Conservation (phyloP, 2,113 vertebrate genomes). For the Aptenodytes forsteri region DNA sequence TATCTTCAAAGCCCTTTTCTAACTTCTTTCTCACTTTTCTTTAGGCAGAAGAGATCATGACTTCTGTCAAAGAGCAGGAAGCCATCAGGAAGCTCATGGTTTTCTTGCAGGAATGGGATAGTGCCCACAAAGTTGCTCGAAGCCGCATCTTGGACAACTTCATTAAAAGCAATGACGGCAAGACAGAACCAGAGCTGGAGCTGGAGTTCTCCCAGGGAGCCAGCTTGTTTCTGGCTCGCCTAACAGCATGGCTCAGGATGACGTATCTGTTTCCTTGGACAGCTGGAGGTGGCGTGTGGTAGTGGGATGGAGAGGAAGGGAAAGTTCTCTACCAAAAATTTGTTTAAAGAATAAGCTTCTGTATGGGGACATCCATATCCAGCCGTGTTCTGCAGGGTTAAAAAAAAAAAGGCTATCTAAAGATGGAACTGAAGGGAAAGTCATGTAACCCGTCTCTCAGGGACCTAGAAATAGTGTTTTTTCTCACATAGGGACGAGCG, state of each 20-base stretch:
- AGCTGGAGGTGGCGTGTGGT: not conserved
- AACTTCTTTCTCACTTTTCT: not conserved
- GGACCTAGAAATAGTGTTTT: not conserved
- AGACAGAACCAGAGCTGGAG: conserved; percentile 82
- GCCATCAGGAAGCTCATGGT: conserved; percentile 72
- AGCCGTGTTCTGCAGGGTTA: not conserved
- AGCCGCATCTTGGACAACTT: conserved; percentile 77
- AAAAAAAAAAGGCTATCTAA: not conserved
- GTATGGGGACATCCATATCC: not conserved
- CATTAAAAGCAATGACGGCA: conserved; percentile 73
- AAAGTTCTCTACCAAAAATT: not conserved
- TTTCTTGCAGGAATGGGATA: conserved; percentile 86
- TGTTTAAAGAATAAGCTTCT: not conserved
- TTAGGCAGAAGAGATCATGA: conserved; percentile 61
- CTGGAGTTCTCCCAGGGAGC: conserved; percentile 81
- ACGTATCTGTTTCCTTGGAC: conserved; percentile 76
- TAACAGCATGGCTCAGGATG: conserved; percentile 83
- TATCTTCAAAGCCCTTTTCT: not conserved
- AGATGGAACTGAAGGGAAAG: not conserved
- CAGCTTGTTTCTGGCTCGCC: conserved; percentile 84
- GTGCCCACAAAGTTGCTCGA: conserved; percentile 57
- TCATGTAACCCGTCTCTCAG: not conserved
- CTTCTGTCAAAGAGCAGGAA: conserved; percentile 71
- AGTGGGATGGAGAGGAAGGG: not conserved
- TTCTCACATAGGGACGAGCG: not conserved